Base-by-base conservation (phyloP, 1,140 invertebrate species). In the Bathynomus jamesi region DNA sequence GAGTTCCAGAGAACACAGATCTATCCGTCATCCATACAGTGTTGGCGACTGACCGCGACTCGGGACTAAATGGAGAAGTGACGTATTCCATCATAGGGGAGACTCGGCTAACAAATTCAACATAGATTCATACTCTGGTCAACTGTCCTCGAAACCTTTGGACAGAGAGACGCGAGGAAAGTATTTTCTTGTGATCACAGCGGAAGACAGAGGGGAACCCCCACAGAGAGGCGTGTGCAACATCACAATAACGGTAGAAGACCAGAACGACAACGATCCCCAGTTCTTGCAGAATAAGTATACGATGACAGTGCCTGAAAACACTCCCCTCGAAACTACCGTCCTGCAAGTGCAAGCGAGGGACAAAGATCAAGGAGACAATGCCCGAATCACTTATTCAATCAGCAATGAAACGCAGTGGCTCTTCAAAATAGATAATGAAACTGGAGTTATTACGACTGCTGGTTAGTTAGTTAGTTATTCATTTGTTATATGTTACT, bases 241-340 rank as follows among this genome's bases (percentile, higher is more conserved):
- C 79, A 83, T 95, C 3, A 91, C 91, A 0, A 84, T 97, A 0
- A 83, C 87, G 10, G 93, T 98, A 0, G 87, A 93, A 77, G 95
- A 98, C 81, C 88, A 93, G 65, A 98, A 98, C 81, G 96, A 98
- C 82, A 97, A 97, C 80, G 90, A 93, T 75, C 95, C 95, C 21
- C 80, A 82, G 63, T 86, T 86, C 79, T 87, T 89, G 29, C 87
- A 89, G 30, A 83, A 83, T 61, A 84, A 83, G 4, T 95, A 94
- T 81, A 85, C 87, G 13, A 88, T 89, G 0, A 87, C 87, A 0
- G 86, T 96, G 61, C 84, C 87, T 0, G 93, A 96, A 83, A 88
- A 95, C 82, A 86, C 87, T 0, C 81, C 88, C 0, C 81, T 89
- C 1, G 92, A 92, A 75, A 89, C 90, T 2, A 90, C 88, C 13